Evolutionary conservation across 2,797 vertebrate species (phyloP).

Genomic region (Pangasius macronema): DNA sequence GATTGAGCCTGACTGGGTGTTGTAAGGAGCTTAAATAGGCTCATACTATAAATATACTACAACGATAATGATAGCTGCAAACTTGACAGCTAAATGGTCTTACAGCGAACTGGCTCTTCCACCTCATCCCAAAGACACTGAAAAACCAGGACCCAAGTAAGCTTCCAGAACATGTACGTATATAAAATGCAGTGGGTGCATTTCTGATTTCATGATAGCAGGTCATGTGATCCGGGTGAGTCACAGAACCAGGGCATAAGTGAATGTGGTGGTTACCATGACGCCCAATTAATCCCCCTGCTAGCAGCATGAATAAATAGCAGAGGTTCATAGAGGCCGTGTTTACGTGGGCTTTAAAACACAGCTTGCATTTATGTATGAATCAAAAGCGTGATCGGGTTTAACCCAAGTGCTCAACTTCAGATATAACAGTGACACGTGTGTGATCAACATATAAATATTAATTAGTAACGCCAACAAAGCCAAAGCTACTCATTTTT

Average conservation of each 20-base stretch:
- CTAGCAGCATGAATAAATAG: conserved; percentile 3
- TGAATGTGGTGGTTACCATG: conserved; percentile 21
- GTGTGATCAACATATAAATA: background rate
- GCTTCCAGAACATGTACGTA: no score
- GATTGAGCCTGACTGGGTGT: background rate
- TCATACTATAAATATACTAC: background rate
- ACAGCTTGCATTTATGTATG: background rate
- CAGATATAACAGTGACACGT: background rate
- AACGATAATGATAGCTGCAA: background rate
- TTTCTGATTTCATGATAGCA: conserved; percentile 1
- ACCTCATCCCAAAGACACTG: background rate
- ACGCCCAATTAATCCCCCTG: conserved; percentile 7
- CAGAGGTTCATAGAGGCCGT: background rate
- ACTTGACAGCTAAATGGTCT: background rate
- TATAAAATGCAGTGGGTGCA: background rate
- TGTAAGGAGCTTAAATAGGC: background rate
- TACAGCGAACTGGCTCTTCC: background rate
- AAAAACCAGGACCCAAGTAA: background rate
- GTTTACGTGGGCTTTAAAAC: background rate
- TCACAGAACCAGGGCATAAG: conserved; percentile 5
- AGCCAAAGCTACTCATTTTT: no score
- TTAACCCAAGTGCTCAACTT: background rate
- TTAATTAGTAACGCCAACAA: background rate
- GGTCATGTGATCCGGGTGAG: conserved; percentile 5
- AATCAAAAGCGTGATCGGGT: background rate